These are phyloP conservation scores for Araneus ventricosus DNA, from an alignment of 1,140 invertebrate genomes.

Conservation along the genomic window DNA sequence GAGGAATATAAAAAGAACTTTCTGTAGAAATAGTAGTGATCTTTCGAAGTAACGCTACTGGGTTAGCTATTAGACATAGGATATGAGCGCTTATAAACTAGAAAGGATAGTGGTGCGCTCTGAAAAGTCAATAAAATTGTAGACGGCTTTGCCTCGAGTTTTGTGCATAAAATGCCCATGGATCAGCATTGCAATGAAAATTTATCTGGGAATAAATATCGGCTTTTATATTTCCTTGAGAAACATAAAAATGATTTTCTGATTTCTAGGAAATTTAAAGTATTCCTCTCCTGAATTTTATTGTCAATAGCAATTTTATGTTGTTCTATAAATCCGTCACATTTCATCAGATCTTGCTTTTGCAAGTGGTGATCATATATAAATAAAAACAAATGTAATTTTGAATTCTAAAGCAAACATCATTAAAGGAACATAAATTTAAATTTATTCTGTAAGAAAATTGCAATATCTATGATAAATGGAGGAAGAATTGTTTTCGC, in stretches of 20 bases:
- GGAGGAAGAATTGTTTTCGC: no score
- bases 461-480: no score
- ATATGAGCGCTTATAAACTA: not conserved
- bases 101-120: not conserved
- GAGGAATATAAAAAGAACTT: not conserved
- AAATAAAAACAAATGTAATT: not conserved
- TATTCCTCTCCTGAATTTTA: not conserved
- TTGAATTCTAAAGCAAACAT: not conserved
- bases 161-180: not conserved
- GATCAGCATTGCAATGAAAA: conserved; percentile 23
- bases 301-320: not conserved
- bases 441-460: not conserved
- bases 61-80: not conserved
- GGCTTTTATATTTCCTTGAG: conserved; percentile 27
- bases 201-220: not conserved
- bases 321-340: not conserved
- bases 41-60: not conserved
- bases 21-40: not conserved
- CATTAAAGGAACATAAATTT: not conserved
- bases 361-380: not conserved
- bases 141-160: not conserved
- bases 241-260: conserved; percentile 23
- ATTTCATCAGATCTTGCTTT: not conserved
- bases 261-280: not conserved
- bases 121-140: conserved; percentile 3